phyloP scores from a whole-genome alignment of 64 coral and sea anemone genomes.

The Montipora sp. region DNA sequence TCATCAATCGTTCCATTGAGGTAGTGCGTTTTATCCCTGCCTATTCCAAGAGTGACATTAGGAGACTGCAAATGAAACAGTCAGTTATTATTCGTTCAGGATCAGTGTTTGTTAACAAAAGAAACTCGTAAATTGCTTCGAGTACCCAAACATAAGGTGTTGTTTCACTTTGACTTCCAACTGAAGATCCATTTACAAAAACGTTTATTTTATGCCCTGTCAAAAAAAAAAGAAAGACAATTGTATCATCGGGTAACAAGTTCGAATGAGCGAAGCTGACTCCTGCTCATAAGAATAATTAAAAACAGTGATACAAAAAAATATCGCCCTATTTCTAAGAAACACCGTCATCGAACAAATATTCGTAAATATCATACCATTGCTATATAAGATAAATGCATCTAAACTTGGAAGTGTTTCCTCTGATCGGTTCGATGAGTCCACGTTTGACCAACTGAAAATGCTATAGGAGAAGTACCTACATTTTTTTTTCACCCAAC shows the following conservation, averaged over 20 bases:
- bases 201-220: constrained; percentile 79
- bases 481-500: no score
- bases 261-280: no score
- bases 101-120: background rate
- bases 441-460: no score
- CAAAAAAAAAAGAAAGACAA: background rate
- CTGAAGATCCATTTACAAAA: constrained; percentile 86
- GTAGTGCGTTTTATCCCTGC: constrained; percentile 67
- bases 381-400: no score
- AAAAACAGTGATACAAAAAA: no score
- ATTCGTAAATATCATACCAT: no score
- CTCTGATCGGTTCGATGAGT: no score
- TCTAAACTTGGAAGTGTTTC: no score
- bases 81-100: background rate
- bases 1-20: constrained; percentile 91
- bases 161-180: constrained; percentile 61
- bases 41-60: constrained; percentile 64
- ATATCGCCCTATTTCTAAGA: no score
- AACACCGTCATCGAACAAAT: no score
- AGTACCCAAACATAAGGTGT: constrained; percentile 69
- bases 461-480: no score
- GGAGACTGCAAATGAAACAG: constrained; percentile 18
- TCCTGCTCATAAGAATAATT: no score
- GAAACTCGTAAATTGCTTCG: background rate
- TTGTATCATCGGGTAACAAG: background rate